Conservation (phyloP, 2,113 vertebrate genomes). For the Gobio gobio region DNA sequence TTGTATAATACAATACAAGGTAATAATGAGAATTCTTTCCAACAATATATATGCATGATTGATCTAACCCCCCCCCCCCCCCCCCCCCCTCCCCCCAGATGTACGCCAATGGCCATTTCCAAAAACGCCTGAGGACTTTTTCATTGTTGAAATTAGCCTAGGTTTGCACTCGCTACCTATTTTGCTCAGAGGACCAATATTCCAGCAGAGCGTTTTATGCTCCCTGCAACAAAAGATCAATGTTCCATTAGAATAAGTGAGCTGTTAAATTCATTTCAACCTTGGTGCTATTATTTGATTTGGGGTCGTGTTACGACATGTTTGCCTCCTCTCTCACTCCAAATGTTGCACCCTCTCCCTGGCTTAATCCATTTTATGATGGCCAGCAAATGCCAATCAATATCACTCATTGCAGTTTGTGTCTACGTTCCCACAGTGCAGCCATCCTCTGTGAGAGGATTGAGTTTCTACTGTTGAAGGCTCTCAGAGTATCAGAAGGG, state of each 20-base stretch:
- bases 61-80: background rate
- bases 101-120: background rate
- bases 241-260: constrained; percentile 50
- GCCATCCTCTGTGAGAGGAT: background rate
- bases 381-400: constrained; percentile 57
- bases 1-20: background rate
- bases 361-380: constrained; percentile 54
- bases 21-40: background rate
- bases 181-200: constrained; percentile 40
- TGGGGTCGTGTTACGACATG: constrained; percentile 49
- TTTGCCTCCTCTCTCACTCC: constrained; percentile 43
- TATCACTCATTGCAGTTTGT: constrained; percentile 8
- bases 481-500: background rate
- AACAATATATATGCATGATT: background rate
- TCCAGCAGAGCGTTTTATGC: constrained; percentile 39
- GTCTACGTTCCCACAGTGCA: constrained; percentile 16
- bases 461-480: constrained; percentile 2
- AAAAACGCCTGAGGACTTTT: background rate
- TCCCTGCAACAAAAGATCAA: constrained; percentile 40
- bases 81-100: background rate
- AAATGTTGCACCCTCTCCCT: constrained; percentile 29
- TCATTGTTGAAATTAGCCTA: background rate
- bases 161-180: constrained; percentile 4
- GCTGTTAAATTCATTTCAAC: constrained; percentile 51
- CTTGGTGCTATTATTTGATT: constrained; percentile 53